Evolutionary conservation across 2,797 vertebrate species (phyloP), one percentile per base, ranked within the genome.

Genomic region (Bradypodion ventrale): DNA sequence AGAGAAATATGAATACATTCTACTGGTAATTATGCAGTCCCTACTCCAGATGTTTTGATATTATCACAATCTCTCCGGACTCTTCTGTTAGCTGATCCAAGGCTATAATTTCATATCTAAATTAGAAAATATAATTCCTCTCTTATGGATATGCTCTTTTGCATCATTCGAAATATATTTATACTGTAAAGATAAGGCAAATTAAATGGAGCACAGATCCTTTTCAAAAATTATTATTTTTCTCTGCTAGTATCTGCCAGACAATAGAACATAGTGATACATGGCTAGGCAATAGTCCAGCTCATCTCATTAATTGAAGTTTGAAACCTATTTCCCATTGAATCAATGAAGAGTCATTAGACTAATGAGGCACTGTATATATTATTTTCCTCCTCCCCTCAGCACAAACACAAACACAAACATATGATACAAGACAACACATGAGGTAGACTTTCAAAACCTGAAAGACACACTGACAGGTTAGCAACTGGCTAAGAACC

Each of bases 1-100:
- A 65, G 44, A 74, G 44, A 66, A 85, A 74, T 74, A 65, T 23
- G 25, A 74, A 74, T 52, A 25, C n/a, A 80, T 80, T 85, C 69
- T 73, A 40, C 56, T 85, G 60, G 27, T 73, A 80, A 85, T 85
- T 80, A 85, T 56, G 44, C 37, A 80, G 42, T 35, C 13, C n/a
- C 35, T 73, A 29, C 21, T 74, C 77, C 60, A 80, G 60, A 85
- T 75, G 60, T 75, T 85, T 79, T 37, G 3, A 27, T 42, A 52
- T 73, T 79, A 79, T 84, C 46, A 42, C 44, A 74, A 2, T 65
- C 29, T 68, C 60, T 40, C 49, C 59, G 77, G 46, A 65, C 27
- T 79, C 42, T 78, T 66, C 29, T 63, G 40, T 72, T 62, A 80
- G 32, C 4, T 83, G 73, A 42, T 56, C 62, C 25, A 40, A 65